Percentiles rank a stretch among this genome's conserved stretches.
phyloP scores from a whole-genome alignment of 2,888 invertebrate species.

The Melanargia galathea region DNA sequence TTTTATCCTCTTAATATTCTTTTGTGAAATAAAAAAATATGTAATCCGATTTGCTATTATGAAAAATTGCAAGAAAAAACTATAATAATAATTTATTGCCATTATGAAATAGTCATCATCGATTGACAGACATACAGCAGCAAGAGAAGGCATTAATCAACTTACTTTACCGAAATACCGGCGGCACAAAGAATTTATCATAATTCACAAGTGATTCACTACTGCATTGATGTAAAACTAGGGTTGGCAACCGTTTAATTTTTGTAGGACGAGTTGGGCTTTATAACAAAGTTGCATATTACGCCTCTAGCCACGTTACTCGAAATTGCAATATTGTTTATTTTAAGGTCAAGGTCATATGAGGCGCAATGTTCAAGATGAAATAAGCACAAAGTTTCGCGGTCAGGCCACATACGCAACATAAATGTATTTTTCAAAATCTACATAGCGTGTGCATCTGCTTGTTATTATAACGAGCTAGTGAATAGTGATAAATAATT shows the following conservation, averaged over 20 bases:
- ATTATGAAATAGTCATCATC: constrained; percentile 42
- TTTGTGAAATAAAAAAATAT: not conserved
- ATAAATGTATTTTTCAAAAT: too few species aligned
- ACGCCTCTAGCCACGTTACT: too few species aligned
- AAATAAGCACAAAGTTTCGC: too few species aligned
- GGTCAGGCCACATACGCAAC: too few species aligned
- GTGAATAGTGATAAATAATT: too few species aligned
- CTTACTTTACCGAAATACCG: constrained; percentile 17
- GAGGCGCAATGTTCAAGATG: too few species aligned
- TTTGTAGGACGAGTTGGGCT: not conserved
- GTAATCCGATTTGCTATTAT: not conserved
- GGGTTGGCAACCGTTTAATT: not conserved
- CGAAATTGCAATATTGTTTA: too few species aligned
- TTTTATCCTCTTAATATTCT: not conserved
- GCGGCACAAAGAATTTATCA: constrained; percentile 23
- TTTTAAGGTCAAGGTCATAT: too few species aligned
- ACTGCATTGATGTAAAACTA: constrained; percentile 13
- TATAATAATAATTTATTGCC: constrained; percentile 17
- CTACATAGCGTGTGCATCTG: too few species aligned
- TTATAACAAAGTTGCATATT: too few species aligned
- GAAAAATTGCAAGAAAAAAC: not conserved
- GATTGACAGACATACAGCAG: constrained; percentile 40
- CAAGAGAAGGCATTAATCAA: constrained; percentile 39
- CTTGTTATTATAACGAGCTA: too few species aligned
- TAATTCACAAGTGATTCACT: constrained; percentile 27